These are phyloP conservation scores for Drosophila ambigua DNA, from an alignment of 1,140 invertebrate genomes.

Conservation along the genomic window DNA sequence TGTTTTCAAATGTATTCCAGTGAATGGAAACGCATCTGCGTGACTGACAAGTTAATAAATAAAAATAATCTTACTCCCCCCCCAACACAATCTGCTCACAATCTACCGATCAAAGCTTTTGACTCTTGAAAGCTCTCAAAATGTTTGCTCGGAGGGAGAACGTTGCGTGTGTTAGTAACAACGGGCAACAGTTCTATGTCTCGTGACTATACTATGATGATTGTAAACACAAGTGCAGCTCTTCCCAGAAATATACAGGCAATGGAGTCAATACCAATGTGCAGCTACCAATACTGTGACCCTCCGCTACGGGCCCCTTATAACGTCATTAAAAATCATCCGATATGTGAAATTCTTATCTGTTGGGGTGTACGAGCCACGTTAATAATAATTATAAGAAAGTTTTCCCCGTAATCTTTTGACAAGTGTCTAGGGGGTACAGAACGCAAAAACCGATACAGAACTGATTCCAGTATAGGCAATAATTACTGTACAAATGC, in stretches of 20 bases:
- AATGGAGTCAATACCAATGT: background rate
- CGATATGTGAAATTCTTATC: conserved; percentile 39
- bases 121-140: conserved; percentile 12
- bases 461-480: too few relatives aligned
- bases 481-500: conserved; percentile 17
- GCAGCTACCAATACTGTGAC: too few relatives aligned
- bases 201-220: conserved; percentile 27
- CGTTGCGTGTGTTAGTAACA: background rate
- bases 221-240: conserved; percentile 29
- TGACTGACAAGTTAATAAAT: too few relatives aligned
- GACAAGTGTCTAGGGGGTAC: too few relatives aligned
- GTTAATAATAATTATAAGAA: background rate
- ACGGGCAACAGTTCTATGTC: background rate
- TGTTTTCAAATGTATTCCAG: too few relatives aligned
- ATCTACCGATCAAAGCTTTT: background rate
- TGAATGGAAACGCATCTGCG: too few relatives aligned
- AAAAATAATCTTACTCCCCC: too few relatives aligned
- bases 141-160: background rate
- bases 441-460: too few relatives aligned
- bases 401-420: background rate
- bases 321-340: conserved; percentile 13
- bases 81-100: background rate
- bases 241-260: background rate
- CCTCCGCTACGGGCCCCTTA: conserved; percentile 1
- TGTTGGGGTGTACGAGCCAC: conserved; percentile 15